Base-by-base conservation (phyloP, 2,797 vertebrate species). In the Myotis myotis region DNA sequence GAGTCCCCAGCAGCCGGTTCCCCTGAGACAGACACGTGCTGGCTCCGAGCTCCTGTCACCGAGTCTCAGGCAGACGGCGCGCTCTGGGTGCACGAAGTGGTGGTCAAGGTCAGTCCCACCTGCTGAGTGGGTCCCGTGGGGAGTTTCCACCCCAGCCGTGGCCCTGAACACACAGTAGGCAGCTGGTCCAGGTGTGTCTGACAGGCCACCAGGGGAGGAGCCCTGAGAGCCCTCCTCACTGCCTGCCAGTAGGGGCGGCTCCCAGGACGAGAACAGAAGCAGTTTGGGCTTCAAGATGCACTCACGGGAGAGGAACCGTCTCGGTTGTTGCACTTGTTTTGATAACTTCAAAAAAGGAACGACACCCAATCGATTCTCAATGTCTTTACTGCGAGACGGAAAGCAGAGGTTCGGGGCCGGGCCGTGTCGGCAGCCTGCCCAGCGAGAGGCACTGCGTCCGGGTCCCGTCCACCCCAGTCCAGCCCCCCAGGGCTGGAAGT, bases 351-450 rank as follows among this genome's bases (percentile, higher is more conserved):
- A 62, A 62, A 96, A 93, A 66, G 0, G 0, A 64, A 41, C 12
- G 25, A 17, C 30, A 55, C 25, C 38, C 22, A 9, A 1, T 15
- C 70, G 84, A 11, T 66, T 96, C 2, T 82, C 79, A 22, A 15
- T 0, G 55, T 89, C 85, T 97, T 97, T 94, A 97, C 94, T 95
- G 44, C 1, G 57, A 86, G 91, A 91, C 95, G 83, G 87, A 44
- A 68, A 84, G 94, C 78, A 87, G 41, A 82, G 85, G 90, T 20
- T 72, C 33, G 41, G 62, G 47, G 71, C 55, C 66, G 5, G 7
- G 0, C 20, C 5, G 28, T 83, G 53, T 11, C 92, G 92, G 86
- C 20, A 12, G 62, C 75, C 84, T 0, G 22, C 47, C 22, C 0
- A 6, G 13, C 19, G 28, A 38, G 28, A 53, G 82, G 89, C 75